These are phyloP conservation scores for Macropis europaea DNA, from an alignment of 2,888 invertebrate genomes.

Conservation along the genomic window DNA sequence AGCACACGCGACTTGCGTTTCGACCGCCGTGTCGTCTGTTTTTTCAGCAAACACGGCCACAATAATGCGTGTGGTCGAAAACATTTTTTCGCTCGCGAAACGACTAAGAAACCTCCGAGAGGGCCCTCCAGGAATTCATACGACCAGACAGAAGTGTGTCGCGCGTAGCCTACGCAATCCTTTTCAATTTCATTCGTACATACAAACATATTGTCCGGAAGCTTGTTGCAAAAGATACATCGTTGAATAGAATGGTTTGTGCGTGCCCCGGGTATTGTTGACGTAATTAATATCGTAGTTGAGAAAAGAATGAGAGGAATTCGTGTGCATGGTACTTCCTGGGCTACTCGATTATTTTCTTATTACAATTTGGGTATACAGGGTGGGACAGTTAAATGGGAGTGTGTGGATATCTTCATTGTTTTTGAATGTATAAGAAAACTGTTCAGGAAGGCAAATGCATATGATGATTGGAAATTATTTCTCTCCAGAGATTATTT, in stretches of 20 bases:
- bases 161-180: conserved; percentile 19
- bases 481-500: too few species aligned
- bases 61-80: conserved; percentile 60
- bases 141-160: conserved; percentile 10
- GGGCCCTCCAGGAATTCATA: conserved; percentile 33
- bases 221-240: neutral
- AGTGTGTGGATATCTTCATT: too few species aligned
- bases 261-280: neutral
- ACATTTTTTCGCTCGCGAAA: conserved; percentile 45
- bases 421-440: too few species aligned
- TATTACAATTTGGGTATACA: too few species aligned
- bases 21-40: conserved; percentile 51
- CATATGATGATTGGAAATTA: too few species aligned
- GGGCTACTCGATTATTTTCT: too few species aligned
- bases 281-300: neutral
- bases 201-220: neutral
- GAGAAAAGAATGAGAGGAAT: neutral
- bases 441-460: too few species aligned
- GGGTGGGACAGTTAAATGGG: too few species aligned
- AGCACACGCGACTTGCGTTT: conserved; percentile 39
- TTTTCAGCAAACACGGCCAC: conserved; percentile 52
- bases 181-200: conserved; percentile 9
- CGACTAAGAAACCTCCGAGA: conserved; percentile 6
- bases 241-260: neutral
- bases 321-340: neutral